phyloP scores from a whole-genome alignment of 2,797 vertebrate species.

The Aeoliscus strigatus region DNA sequence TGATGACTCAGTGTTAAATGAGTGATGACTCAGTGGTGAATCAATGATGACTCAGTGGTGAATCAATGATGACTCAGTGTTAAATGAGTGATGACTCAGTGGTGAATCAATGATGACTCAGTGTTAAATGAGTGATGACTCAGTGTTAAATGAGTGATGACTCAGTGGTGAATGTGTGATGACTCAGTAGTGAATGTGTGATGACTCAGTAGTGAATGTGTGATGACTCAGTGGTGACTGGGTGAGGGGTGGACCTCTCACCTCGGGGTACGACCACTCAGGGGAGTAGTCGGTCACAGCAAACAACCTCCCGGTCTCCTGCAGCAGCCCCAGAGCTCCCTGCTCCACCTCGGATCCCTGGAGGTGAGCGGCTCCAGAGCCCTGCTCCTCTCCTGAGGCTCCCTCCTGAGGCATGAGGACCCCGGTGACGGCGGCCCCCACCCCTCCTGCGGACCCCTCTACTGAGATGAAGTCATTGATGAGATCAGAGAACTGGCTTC shows the following conservation, averaged over 20 bases:
- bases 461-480: conserved; percentile 99
- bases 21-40: no score
- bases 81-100: conserved; percentile 13
- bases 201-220: conserved; percentile 60
- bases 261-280: conserved; percentile 99
- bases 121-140: conserved; percentile 7
- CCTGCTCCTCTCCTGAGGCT: conserved; percentile 77
- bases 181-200: conserved; percentile 35
- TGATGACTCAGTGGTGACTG: conserved; percentile 57
- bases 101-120: no score
- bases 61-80: conserved; percentile 11
- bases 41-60: conserved; percentile 14
- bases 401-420: conserved; percentile 82
- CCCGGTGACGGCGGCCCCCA: conserved; percentile 63
- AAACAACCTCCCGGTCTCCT: conserved; percentile 91
- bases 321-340: conserved; percentile 87
- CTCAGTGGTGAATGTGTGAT: conserved; percentile 10
- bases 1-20: no score
- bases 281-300: conserved; percentile 98
- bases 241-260: conserved; percentile 71
- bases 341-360: conserved; percentile 87
- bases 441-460: conserved; percentile 80
- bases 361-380: conserved; percentile 80
- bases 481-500: conserved; percentile 98
- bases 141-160: conserved; percentile 19